Conservation (phyloP, 2,113 vertebrate genomes). For the Scalopus aquaticus region DNA sequence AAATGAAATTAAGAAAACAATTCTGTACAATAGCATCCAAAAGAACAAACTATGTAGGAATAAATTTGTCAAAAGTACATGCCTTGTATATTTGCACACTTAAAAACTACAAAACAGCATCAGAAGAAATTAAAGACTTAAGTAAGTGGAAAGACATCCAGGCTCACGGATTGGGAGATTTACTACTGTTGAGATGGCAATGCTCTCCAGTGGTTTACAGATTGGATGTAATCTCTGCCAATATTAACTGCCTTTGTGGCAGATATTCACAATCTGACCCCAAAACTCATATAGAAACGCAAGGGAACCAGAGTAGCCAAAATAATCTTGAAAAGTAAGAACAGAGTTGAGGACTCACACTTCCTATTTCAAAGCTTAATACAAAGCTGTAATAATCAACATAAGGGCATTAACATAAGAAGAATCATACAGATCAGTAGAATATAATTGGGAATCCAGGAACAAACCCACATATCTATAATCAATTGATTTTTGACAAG, state of each 20-base stretch:
- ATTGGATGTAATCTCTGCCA: neutral
- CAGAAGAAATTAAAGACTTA: neutral
- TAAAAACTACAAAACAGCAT: slow-evolving; percentile 21
- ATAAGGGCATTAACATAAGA: neutral
- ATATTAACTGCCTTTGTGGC: neutral
- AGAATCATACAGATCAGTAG: neutral
- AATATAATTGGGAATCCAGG: neutral
- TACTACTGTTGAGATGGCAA: neutral
- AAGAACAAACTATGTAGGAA: neutral
- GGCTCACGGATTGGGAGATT: neutral
- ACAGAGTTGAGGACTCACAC: neutral
- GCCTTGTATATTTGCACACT: neutral
- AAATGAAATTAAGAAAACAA: slow-evolving; percentile 7
- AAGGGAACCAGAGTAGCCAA: neutral
- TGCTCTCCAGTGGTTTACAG: neutral
- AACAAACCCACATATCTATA: neutral
- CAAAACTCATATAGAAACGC: neutral
- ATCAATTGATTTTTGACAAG: neutral
- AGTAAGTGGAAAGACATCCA: neutral
- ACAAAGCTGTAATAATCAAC: neutral
- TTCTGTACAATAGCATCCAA: neutral
- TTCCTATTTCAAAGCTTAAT: neutral
- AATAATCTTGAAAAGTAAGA: neutral
- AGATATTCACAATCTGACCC: neutral
- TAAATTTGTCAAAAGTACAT: slow-evolving; percentile 1